Conservation (phyloP, 2,113 vertebrate species). For the Semicossyphus pulcher region DNA sequence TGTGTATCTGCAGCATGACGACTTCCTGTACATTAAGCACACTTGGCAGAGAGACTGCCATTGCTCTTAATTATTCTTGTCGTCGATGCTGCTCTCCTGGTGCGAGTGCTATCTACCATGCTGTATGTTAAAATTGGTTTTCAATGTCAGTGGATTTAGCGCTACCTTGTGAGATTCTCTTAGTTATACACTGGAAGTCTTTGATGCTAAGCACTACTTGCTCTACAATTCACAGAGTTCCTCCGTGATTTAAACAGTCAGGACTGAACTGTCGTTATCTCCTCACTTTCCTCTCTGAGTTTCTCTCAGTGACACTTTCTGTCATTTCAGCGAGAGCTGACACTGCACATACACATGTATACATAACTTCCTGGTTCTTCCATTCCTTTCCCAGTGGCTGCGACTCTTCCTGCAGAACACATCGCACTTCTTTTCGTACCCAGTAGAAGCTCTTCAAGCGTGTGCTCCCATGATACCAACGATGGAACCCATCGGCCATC, state of each 20-base stretch:
- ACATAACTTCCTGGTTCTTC: not conserved
- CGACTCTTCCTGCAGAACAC: too few relatives aligned
- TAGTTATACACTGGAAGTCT: slow-evolving; percentile 3
- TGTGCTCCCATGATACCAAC: too few relatives aligned
- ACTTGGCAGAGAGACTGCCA: slow-evolving; percentile 10
- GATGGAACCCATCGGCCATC: too few relatives aligned
- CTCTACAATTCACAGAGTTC: not conserved
- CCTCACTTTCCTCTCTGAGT: not conserved
- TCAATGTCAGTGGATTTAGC: not conserved
- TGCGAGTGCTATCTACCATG: not conserved
- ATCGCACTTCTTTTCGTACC: too few relatives aligned
- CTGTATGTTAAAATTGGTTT: not conserved
- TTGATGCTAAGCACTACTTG: not conserved
- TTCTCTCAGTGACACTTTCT: not conserved
- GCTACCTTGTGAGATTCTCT: not conserved
- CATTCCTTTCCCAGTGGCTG: too few relatives aligned
- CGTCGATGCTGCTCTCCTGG: not conserved
- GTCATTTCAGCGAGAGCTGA: not conserved
- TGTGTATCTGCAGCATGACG: not conserved
- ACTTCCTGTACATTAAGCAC: not conserved
- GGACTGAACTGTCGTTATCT: not conserved
- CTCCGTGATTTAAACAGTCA: not conserved
- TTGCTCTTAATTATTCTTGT: slow-evolving; percentile 24
- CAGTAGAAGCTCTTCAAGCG: too few relatives aligned
- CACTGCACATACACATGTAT: not conserved